Percentiles rank a stretch among this genome's conserved stretches.
These are phyloP conservation scores for Cephus runcator DNA, from an alignment of 2,888 invertebrate species.

Conservation along the genomic window DNA sequence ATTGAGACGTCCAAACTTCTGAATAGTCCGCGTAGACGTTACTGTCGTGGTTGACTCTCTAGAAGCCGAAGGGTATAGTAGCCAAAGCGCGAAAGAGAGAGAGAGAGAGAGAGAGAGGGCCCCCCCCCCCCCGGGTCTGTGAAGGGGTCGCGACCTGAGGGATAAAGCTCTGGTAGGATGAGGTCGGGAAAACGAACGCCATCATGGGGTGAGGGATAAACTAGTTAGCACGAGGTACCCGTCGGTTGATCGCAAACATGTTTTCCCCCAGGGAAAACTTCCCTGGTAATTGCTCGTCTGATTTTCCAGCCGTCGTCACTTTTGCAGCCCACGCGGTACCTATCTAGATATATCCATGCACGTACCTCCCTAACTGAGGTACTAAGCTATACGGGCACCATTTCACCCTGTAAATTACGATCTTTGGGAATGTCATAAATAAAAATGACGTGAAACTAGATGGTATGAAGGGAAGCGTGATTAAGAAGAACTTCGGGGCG, in stretches of 20 bases:
- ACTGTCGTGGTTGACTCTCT: neutral
- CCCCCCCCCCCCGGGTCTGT: too few species aligned
- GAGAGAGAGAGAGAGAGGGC: too few species aligned
- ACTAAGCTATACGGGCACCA: too few species aligned
- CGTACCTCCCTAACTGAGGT: neutral
- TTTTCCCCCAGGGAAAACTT: conserved; percentile 3
- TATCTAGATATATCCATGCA: neutral
- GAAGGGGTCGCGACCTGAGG: neutral
- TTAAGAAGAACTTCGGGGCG: too few species aligned
- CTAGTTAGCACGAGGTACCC: conserved; percentile 15
- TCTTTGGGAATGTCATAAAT: too few species aligned
- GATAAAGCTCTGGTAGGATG: neutral
- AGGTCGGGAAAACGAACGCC: neutral
- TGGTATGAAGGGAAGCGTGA: too few species aligned
- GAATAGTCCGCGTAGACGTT: neutral
- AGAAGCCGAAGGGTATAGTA: neutral
- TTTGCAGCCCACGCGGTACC: neutral
- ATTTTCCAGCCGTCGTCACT: conserved; percentile 5
- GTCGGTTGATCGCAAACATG: conserved; percentile 21
- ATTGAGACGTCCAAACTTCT: conserved; percentile 28
- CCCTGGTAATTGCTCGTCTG: conserved; percentile 5
- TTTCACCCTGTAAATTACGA: too few species aligned
- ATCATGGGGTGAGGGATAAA: conserved; percentile 9
- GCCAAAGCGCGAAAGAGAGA: neutral
- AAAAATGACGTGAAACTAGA: too few species aligned